Conservation (phyloP, 2,113 vertebrate species). For the Nymphicus hollandicus region DNA sequence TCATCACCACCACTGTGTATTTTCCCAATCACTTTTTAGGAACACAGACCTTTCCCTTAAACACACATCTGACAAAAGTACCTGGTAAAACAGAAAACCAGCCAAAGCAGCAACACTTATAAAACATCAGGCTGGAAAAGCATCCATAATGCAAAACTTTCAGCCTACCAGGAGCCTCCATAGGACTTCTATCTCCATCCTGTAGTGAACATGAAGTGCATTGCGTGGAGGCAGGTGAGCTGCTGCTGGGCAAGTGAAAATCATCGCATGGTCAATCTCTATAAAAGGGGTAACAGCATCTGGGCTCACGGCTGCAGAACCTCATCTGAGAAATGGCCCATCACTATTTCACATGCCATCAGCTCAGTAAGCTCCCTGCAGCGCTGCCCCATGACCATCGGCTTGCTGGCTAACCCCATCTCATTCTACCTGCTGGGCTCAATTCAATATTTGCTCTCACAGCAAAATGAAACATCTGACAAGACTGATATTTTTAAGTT, state of each 20-base stretch:
- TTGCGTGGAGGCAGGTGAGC: accelerated
- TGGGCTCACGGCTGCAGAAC: not conserved
- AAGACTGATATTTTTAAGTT: not conserved
- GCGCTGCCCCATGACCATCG: not conserved
- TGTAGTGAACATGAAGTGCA: accelerated
- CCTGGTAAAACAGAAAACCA: not conserved
- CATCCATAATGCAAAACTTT: not conserved
- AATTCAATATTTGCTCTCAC: accelerated
- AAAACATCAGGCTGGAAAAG: not conserved
- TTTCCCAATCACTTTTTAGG: not conserved
- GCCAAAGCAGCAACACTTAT: not conserved
- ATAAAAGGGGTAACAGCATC: not conserved
- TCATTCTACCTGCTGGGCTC: not conserved
- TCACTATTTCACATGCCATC: accelerated
- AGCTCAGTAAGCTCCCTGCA: not conserved
- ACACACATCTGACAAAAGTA: not conserved
- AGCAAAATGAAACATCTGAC: not conserved
- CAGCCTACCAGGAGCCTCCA: not conserved
- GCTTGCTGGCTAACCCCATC: not conserved
- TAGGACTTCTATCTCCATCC: not conserved
- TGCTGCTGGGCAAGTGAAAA: not conserved
- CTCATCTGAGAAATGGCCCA: accelerated
- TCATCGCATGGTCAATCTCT: accelerated
- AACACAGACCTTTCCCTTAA: not conserved
- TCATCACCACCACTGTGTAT: not conserved